These are phyloP conservation scores for Harpegnathos saltator DNA, from an alignment of 1,140 invertebrate genomes.

Conservation along the genomic window DNA sequence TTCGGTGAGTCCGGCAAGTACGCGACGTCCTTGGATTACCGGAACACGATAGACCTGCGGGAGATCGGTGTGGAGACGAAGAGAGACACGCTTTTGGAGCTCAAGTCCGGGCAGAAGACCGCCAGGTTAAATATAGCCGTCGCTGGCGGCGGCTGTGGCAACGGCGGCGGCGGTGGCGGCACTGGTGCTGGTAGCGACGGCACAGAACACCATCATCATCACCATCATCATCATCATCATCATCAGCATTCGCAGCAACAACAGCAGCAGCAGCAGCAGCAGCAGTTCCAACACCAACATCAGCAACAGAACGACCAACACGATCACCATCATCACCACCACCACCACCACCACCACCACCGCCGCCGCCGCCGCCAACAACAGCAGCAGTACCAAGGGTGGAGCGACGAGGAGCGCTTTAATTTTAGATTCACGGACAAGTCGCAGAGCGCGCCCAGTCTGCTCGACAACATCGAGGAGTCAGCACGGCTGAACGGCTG, in stretches of 20 bases:
- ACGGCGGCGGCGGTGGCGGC: constrained; percentile 54
- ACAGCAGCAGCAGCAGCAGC: constrained; percentile 32
- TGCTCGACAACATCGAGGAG: constrained; percentile 80
- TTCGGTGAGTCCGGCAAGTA: constrained; percentile 78
- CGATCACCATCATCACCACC: constrained; percentile 37
- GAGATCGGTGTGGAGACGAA: constrained; percentile 83
- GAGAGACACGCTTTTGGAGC: constrained; percentile 79
- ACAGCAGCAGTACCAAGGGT: constrained; percentile 77
- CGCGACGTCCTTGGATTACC: constrained; percentile 81
- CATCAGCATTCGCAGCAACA: constrained; percentile 42
- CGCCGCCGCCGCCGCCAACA: constrained; percentile 57
- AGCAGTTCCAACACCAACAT: constrained; percentile 22
- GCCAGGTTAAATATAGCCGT: constrained; percentile 83
- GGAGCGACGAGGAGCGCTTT: constrained; percentile 82
- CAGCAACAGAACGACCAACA: constrained; percentile 63
- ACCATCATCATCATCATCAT: constrained; percentile 68
- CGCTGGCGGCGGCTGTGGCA: constrained; percentile 65
- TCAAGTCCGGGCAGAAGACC: constrained; percentile 79
- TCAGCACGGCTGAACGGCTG: constrained; percentile 55
- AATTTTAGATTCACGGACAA: constrained; percentile 86
- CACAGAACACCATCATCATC: constrained; percentile 69
- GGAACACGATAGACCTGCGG: constrained; percentile 83
- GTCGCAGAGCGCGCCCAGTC: constrained; percentile 85
- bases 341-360: constrained; percentile 59
- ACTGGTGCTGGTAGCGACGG: constrained; percentile 54